These are phyloP conservation scores for Eupithecia insigniata DNA, from an alignment of 2,888 invertebrate species.

Conservation along the genomic window DNA sequence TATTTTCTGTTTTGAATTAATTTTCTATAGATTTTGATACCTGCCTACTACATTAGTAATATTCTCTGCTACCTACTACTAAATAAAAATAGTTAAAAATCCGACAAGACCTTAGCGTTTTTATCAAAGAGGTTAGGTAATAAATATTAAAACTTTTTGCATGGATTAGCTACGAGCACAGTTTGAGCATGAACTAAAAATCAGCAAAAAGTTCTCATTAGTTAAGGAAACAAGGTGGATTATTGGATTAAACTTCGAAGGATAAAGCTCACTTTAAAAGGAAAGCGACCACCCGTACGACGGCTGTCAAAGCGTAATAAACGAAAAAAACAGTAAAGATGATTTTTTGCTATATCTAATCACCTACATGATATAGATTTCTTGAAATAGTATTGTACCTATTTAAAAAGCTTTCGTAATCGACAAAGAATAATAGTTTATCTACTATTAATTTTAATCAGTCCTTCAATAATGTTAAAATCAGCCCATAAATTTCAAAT, in stretches of 20 bases:
- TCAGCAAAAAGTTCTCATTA: constrained; percentile 60
- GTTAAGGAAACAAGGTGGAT: constrained; percentile 69
- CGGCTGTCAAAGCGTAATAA: constrained; percentile 61
- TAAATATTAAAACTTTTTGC: constrained; percentile 15
- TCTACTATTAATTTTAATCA: background rate
- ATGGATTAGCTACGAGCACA: constrained; percentile 25
- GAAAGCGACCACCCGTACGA: constrained; percentile 70
- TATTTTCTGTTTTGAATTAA: background rate
- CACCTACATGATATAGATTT: background rate
- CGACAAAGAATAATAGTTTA: background rate
- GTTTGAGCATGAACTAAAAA: constrained; percentile 30
- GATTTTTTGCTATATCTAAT: background rate
- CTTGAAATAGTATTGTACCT: background rate
- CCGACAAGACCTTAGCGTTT: background rate
- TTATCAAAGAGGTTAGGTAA: constrained; percentile 4
- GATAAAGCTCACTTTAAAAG: constrained; percentile 24
- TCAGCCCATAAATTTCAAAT: constrained; percentile 1
- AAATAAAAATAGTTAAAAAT: background rate
- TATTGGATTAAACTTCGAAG: constrained; percentile 55
- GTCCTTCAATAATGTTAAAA: background rate
- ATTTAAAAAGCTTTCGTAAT: background rate
- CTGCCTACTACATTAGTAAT: background rate
- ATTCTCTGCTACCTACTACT: background rate
- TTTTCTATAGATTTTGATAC: background rate
- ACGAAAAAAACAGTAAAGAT: background rate